Evolutionary conservation across 1,140 invertebrate species (phyloP).

Genomic region (Galleria mellonella): DNA sequence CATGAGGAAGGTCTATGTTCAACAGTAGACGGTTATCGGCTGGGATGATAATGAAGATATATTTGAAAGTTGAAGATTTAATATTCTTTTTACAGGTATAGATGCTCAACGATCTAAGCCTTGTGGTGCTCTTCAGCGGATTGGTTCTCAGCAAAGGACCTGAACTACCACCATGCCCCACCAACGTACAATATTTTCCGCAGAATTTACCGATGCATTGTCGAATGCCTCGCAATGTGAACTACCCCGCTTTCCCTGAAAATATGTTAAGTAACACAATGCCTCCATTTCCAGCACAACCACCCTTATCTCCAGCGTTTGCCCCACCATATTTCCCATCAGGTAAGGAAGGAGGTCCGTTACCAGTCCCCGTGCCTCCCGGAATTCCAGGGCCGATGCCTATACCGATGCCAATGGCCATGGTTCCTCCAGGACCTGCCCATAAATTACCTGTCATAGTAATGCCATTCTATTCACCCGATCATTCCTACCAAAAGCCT

Average conservation of each 20-base stretch:
- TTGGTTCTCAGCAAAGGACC: slow-evolving; percentile 9
- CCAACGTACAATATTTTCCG: slow-evolving; percentile 48
- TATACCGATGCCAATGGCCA: slow-evolving; percentile 15
- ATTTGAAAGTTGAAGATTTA: too few relatives aligned
- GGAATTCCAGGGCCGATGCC: slow-evolving; percentile 18
- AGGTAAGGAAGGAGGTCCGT: slow-evolving; percentile 1
- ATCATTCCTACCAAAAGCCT: slow-evolving; percentile 30
- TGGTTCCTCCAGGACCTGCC: slow-evolving; percentile 17
- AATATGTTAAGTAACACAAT: neutral
- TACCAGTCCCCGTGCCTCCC: slow-evolving; percentile 18
- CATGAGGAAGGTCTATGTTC: too few relatives aligned
- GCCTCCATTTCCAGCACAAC: slow-evolving; percentile 6
- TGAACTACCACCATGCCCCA: slow-evolving; percentile 46
- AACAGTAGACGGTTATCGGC: too few relatives aligned
- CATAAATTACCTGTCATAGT: slow-evolving; percentile 63
- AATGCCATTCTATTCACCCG: slow-evolving; percentile 61
- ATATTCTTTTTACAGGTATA: neutral
- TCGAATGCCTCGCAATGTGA: slow-evolving; percentile 32
- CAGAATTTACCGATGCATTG: slow-evolving; percentile 63
- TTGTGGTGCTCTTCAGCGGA: neutral
- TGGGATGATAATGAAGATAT: too few relatives aligned
- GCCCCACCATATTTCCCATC: neutral
- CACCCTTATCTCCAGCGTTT: slow-evolving; percentile 14
- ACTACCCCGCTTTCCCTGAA: slow-evolving; percentile 7
- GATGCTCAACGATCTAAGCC: neutral